Percentiles rank a stretch among this genome's conserved stretches.
Evolutionary conservation across 2,113 vertebrate genomes (phyloP).

Genomic region (Astatotilapia flaviijosephi): DNA sequence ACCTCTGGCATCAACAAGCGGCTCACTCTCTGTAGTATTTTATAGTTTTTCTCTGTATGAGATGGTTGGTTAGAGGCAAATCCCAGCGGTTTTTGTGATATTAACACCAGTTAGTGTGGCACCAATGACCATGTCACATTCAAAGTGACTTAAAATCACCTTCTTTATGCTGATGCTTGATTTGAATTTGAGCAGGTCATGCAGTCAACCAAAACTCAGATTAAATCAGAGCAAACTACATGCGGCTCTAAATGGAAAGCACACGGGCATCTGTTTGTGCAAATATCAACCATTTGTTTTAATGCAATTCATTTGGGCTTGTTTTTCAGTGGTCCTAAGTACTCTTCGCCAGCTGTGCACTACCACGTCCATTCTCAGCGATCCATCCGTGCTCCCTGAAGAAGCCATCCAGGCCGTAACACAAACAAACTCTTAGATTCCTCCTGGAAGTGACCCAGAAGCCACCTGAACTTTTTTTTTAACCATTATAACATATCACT

Average conservation of each 20-base stretch:
- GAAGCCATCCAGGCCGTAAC: conserved; percentile 79
- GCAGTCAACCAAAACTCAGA: background rate
- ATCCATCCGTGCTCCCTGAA: conserved; percentile 80
- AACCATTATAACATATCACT: background rate
- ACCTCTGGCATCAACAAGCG: background rate
- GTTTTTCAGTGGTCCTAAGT: conserved; percentile 80
- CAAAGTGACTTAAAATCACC: background rate
- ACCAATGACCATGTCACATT: background rate
- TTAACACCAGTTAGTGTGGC: background rate
- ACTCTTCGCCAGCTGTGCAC: conserved; percentile 86
- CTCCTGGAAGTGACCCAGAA: background rate
- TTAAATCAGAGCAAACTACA: background rate
- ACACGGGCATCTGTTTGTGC: background rate
- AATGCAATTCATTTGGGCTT: background rate
- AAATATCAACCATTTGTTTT: background rate
- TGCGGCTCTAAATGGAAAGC: background rate
- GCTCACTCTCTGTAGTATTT: background rate
- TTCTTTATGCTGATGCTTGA: background rate
- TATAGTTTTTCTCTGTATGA: background rate
- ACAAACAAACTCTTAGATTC: conserved; percentile 65
- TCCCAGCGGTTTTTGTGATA: background rate
- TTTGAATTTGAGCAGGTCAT: background rate
- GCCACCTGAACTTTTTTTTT: background rate
- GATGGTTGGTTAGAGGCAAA: background rate
- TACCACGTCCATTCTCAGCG: conserved; percentile 83